These are phyloP conservation scores for Spondyliosoma cantharus DNA, from an alignment of 2,797 vertebrate genomes.

Conservation along the genomic window DNA sequence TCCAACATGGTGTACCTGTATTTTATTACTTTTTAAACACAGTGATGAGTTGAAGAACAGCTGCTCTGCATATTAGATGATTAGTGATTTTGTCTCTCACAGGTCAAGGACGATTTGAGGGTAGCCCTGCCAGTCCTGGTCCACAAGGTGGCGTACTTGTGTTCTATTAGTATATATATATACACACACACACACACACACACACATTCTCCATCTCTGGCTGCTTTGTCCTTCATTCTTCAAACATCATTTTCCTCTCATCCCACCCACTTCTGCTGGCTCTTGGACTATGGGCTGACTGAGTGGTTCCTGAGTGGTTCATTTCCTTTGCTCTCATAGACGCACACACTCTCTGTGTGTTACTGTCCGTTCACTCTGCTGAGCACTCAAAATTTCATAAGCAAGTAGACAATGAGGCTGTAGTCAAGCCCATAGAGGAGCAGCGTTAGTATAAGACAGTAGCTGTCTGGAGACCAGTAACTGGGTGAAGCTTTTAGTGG, in stretches of 20 bases:
- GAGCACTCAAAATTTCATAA: slow-evolving; percentile 72
- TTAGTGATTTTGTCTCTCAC: slow-evolving; percentile 21
- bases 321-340: slow-evolving; percentile 72
- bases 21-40: neutral
- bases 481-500: slow-evolving; percentile 68
- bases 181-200: slow-evolving; percentile 26
- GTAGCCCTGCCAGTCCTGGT: slow-evolving; percentile 25
- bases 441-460: slow-evolving; percentile 35
- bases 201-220: slow-evolving; percentile 15
- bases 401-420: slow-evolving; percentile 69
- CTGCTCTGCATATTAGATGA: neutral
- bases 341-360: slow-evolving; percentile 49
- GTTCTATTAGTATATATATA: slow-evolving; percentile 23
- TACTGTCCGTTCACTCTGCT: slow-evolving; percentile 62
- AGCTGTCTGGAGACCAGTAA: slow-evolving; percentile 68
- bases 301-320: slow-evolving; percentile 79
- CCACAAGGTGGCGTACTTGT: slow-evolving; percentile 77
- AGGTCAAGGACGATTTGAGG: slow-evolving; percentile 36
- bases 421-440: slow-evolving; percentile 41
- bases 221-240: slow-evolving; percentile 70
- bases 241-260: slow-evolving; percentile 76
- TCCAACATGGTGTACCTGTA: neutral
- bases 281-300: slow-evolving; percentile 69
- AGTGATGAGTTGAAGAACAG: slow-evolving; percentile 2
- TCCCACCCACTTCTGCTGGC: slow-evolving; percentile 73